Percentiles rank a stretch among this genome's conserved stretches.
Evolutionary conservation across 2,888 invertebrate species (phyloP).

Genomic region (Loripinus fragilis): DNA sequence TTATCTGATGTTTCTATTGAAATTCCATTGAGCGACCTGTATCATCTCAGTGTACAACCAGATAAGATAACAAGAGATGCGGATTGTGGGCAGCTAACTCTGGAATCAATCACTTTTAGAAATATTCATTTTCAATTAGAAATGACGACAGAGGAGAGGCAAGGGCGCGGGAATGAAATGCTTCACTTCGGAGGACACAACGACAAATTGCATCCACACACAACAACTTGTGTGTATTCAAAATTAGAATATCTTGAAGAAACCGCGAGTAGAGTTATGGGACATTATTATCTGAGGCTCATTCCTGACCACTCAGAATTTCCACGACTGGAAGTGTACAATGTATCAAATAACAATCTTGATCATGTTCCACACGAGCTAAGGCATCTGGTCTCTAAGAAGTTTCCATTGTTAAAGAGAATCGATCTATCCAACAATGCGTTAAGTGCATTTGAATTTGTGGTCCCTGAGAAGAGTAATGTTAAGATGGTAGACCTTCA

Average conservation of each 20-base stretch:
- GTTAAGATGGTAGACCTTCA: conserved; percentile 46
- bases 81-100: conserved; percentile 53
- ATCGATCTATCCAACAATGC: conserved; percentile 56
- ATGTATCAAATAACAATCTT: conserved; percentile 52
- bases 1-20: conserved; percentile 44
- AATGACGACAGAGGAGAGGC: conserved; percentile 47
- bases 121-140: conserved; percentile 52
- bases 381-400: conserved; percentile 41
- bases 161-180: conserved; percentile 7
- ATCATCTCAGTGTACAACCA: conserved; percentile 29
- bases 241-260: conserved; percentile 50
- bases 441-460: conserved; percentile 46
- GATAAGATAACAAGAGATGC: conserved; percentile 46
- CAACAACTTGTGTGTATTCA: conserved; percentile 38
- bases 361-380: conserved; percentile 49
- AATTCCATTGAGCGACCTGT: conserved; percentile 38
- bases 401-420: conserved; percentile 45
- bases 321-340: conserved; percentile 56
- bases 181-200: background rate
- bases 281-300: conserved; percentile 51
- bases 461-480: conserved; percentile 29
- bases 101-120: conserved; percentile 46
- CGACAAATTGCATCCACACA: background rate
- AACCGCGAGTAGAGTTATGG: conserved; percentile 50
- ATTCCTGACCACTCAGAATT: conserved; percentile 53